Percentiles rank a stretch among this genome's conserved stretches.
These are phyloP conservation scores for Acrocephalus kingi DNA, from an alignment of 2,113 vertebrate genomes.

Conservation along the genomic window DNA sequence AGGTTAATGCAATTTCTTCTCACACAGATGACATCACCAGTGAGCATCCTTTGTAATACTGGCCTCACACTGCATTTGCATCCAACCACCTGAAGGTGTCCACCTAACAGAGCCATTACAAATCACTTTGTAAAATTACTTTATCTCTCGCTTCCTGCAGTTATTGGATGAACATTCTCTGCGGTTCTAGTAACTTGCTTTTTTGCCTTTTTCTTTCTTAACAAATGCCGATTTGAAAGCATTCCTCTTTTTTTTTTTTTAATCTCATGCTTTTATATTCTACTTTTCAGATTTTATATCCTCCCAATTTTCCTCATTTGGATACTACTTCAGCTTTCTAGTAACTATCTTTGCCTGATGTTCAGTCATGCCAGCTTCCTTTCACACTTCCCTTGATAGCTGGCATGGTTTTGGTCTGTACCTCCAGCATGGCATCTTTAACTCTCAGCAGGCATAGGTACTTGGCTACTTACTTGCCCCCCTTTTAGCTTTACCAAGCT, in stretches of 20 bases:
- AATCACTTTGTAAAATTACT: background rate
- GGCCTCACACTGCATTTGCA: background rate
- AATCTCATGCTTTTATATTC: background rate
- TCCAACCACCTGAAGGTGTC: background rate
- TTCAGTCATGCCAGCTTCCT: background rate
- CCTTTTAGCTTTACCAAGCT: background rate
- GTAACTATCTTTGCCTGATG: background rate
- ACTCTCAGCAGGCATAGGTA: background rate
- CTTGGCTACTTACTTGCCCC: background rate
- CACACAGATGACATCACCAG: background rate
- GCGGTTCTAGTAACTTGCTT: background rate
- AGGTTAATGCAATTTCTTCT: background rate
- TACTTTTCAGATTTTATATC: background rate
- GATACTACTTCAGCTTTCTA: background rate
- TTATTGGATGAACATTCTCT: background rate
- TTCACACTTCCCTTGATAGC: background rate
- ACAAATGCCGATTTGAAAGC: background rate
- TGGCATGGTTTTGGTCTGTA: background rate
- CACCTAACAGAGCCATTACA: background rate
- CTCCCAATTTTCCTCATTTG: background rate
- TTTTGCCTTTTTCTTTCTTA: background rate
- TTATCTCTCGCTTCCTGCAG: background rate
- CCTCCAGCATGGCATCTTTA: background rate
- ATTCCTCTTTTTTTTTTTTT: background rate
- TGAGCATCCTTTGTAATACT: background rate